Percentiles rank a stretch among this genome's conserved stretches.
These are phyloP conservation scores for Dissostichus mawsoni DNA, from an alignment of 2,113 vertebrate genomes.

Conservation along the genomic window DNA sequence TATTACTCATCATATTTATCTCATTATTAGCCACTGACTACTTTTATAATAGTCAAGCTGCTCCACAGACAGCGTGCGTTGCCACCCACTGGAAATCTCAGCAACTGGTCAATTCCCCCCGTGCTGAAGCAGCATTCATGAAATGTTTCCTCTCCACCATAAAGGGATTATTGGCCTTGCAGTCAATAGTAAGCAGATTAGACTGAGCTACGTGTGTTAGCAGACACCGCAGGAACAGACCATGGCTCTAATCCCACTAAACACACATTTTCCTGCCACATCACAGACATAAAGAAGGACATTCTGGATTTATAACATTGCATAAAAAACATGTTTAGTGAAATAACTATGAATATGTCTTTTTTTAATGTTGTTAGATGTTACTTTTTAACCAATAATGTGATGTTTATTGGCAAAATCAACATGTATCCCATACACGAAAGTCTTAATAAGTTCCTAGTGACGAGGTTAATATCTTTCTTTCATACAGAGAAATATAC, in stretches of 20 bases:
- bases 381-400: background rate
- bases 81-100: slow-evolving; percentile 16
- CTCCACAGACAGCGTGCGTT: slow-evolving; percentile 9
- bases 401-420: background rate
- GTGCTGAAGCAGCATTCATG: slow-evolving; percentile 51
- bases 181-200: slow-evolving; percentile 79
- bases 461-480: background rate
- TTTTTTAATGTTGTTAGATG: background rate
- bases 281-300: slow-evolving; percentile 40
- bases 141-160: slow-evolving; percentile 67
- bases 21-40: slow-evolving; percentile 11
- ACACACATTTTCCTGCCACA: slow-evolving; percentile 65
- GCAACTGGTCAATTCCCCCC: slow-evolving; percentile 42
- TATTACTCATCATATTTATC: slow-evolving; percentile 4
- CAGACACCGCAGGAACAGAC: slow-evolving; percentile 65
- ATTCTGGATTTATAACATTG: slow-evolving; percentile 14
- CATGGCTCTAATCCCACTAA: slow-evolving; percentile 72
- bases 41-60: slow-evolving; percentile 9
- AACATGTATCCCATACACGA: background rate
- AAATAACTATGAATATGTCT: background rate
- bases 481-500: too few relatives aligned
- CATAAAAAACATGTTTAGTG: background rate
- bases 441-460: background rate
- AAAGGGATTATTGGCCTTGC: slow-evolving; percentile 75
- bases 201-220: slow-evolving; percentile 68